Base-by-base conservation (phyloP, 2,113 vertebrate genomes). In the Benitochromis conjunctus region DNA sequence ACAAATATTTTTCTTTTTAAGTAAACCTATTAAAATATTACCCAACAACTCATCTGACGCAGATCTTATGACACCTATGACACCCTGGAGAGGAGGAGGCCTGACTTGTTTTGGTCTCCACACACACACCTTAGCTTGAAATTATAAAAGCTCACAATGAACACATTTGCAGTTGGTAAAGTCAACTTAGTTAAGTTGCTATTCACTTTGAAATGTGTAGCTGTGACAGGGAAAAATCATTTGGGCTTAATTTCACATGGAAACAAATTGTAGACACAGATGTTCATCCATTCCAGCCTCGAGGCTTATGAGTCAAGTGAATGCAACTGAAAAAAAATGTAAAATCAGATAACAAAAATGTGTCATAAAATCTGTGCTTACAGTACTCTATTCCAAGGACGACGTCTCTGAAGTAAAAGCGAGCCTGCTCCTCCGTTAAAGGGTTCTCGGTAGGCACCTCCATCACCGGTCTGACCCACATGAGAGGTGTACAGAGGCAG, bases 341-440 rank as follows among this genome's bases (percentile, higher is more conserved):
- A 4, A 48, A 48, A 31, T 31, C 69, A 74, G 5, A 26, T 29
- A 26, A 69, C 6, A 43, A n/a, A 76, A 51, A 51, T 74, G 14
- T 29, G 18, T 51, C 26, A 81, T 1, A 43, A 26, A 57, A 46
- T 9, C 4, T 6, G 18, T 90, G 98, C 98, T 97, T 94, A 99
- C 98, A 91, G 93, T 99, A 99, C 94, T 99, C 98, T 0, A 98
- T 98, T 91, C 98, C 98, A 94, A 99, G 89, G 84, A 99, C 94
- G 5, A 99, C 90, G 69, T 99, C 98, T 94, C 96, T 95, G 93
- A 99, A 97, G 95, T 98, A 98, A 90, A 97, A 95, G n/a, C 95
- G 94, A 69, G 98, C 97, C 95, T 97, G 97, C 36, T 98, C 97
- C 93, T 99, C 98, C 0, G 96, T 92, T 89, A 99, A 96, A 3